Percentiles rank a stretch among this genome's conserved stretches.
Conservation (phyloP, 2,888 invertebrate species). For the Epirrita christyi region DNA sequence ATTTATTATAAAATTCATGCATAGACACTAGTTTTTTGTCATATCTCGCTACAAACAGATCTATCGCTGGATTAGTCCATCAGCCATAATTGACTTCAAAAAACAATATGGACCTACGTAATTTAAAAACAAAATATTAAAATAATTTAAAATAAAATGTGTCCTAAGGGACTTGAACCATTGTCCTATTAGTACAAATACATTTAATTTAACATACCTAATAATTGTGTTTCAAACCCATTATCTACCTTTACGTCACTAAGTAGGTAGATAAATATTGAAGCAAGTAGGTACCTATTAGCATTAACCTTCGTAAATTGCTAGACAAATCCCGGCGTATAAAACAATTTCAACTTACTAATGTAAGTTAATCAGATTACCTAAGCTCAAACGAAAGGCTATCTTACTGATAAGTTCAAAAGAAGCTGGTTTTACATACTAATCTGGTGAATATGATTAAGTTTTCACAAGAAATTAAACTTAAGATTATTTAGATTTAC, state of each 20-base stretch:
- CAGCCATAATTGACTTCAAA: slow-evolving; percentile 28
- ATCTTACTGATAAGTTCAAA: slow-evolving; percentile 2
- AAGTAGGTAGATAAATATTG: neutral
- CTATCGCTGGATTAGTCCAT: slow-evolving; percentile 30
- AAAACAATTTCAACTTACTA: neutral
- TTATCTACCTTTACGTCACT: neutral
- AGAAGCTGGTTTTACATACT: slow-evolving; percentile 3
- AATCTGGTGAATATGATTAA: neutral
- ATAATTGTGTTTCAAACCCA: neutral
- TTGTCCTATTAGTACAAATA: slow-evolving; percentile 12
- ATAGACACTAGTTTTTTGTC: slow-evolving; percentile 23
- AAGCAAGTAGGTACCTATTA: slow-evolving; percentile 42
- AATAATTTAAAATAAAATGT: neutral
- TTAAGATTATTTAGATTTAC: slow-evolving; percentile 8
- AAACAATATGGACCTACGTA: no score
- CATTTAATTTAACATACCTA: neutral
- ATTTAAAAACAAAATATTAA: neutral
- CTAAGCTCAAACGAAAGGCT: neutral
- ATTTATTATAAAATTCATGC: slow-evolving; percentile 34
- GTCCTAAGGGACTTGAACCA: slow-evolving; percentile 11
- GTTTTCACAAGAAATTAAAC: slow-evolving; percentile 4
- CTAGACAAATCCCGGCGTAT: slow-evolving; percentile 48
- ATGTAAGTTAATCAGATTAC: neutral
- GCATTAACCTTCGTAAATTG: slow-evolving; percentile 46
- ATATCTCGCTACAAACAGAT: slow-evolving; percentile 38